Percentiles rank a stretch among this genome's conserved stretches.
These are phyloP conservation scores for Scomberomorus guttatus DNA, from an alignment of 2,797 vertebrate genomes.

Conservation along the genomic window DNA sequence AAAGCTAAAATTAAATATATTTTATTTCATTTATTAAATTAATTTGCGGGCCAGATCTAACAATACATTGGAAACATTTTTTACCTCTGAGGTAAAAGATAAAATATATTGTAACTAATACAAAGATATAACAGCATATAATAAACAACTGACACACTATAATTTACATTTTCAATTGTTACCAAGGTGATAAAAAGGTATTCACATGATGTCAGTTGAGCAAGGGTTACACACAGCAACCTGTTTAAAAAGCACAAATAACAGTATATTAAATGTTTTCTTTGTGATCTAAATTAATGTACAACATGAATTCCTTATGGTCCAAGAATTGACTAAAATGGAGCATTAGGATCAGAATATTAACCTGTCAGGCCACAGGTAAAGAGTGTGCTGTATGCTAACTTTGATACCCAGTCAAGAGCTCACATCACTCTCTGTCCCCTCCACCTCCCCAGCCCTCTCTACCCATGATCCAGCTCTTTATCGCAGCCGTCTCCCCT, in stretches of 20 bases:
- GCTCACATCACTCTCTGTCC: constrained; percentile 22
- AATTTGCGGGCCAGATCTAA: too few species aligned
- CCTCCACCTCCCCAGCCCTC: constrained; percentile 3
- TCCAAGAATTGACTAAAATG: background rate
- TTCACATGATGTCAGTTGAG: background rate
- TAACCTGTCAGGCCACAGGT: background rate
- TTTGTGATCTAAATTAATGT: background rate
- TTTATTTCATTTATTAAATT: too few species aligned
- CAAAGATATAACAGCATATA: background rate
- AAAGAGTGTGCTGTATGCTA: constrained; percentile 14
- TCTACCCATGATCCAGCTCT: constrained; percentile 48
- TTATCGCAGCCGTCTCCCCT: constrained; percentile 85
- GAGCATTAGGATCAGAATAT: background rate
- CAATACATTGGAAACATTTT: too few species aligned
- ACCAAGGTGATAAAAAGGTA: background rate
- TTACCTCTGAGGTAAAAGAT: too few species aligned
- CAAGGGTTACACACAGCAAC: too few species aligned
- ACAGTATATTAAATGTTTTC: background rate
- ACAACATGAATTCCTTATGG: background rate
- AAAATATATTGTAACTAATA: background rate
- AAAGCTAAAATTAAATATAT: too few species aligned
- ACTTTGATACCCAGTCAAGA: constrained; percentile 31
- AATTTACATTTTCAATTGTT: background rate
- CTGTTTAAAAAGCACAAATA: too few species aligned
- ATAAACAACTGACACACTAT: background rate